Evolutionary conservation across 2,113 vertebrate species (phyloP).

Genomic region (Brachypodius melanocephalos): DNA sequence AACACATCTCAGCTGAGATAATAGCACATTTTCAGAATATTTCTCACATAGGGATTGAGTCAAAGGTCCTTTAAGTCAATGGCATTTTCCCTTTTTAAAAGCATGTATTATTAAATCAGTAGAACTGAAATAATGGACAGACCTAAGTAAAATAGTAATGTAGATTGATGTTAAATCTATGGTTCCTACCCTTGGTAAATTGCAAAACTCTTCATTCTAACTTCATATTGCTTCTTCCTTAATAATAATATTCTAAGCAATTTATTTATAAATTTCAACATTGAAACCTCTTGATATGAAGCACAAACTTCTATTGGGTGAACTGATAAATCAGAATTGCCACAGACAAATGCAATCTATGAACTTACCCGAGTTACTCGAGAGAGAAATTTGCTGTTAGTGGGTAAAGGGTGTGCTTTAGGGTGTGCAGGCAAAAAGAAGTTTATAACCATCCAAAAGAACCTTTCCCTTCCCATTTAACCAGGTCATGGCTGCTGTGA

Average conservation of each 20-base stretch:
- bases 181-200: background rate
- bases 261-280: background rate
- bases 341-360: background rate
- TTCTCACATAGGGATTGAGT: background rate
- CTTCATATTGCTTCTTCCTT: background rate
- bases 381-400: background rate
- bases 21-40: background rate
- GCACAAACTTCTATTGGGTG: background rate
- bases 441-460: background rate
- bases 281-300: background rate
- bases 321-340: background rate
- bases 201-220: background rate
- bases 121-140: background rate
- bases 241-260: background rate
- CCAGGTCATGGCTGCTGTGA: background rate
- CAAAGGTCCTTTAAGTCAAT: background rate
- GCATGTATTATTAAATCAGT: background rate
- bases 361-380: background rate
- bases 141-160: background rate
- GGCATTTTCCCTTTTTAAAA: background rate
- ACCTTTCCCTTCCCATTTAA: background rate
- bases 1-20: background rate
- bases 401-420: background rate
- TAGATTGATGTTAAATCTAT: background rate
- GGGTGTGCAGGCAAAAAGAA: background rate